Conservation (phyloP, 2,113 vertebrate genomes). For the Abramis brama region DNA sequence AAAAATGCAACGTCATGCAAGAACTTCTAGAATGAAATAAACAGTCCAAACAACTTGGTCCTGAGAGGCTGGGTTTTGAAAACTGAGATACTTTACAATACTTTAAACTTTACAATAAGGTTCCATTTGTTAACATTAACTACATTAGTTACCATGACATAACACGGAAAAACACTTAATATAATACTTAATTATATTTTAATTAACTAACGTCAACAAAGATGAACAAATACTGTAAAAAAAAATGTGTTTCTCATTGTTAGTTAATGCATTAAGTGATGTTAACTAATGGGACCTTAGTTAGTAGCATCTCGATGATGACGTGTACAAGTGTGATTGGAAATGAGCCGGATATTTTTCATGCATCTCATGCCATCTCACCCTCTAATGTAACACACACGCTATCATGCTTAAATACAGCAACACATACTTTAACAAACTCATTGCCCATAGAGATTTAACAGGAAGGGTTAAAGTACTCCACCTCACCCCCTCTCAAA, state of each 20-base stretch:
- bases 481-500: constrained; percentile 34
- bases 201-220: too few species aligned
- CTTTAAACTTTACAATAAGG: too few species aligned
- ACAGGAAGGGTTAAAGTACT: constrained; percentile 46
- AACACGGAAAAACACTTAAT: too few species aligned
- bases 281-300: too few species aligned
- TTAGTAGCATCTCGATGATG: not conserved
- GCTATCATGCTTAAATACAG: not conserved
- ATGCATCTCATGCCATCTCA: not conserved
- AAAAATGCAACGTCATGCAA: not conserved
- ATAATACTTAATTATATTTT: too few species aligned
- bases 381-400: not conserved
- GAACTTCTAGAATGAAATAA: not conserved
- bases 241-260: too few species aligned
- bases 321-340: not conserved
- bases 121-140: too few species aligned
- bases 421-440: not conserved
- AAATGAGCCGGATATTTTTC: not conserved
- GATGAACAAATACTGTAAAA: too few species aligned
- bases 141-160: too few species aligned
- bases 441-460: constrained; percentile 11
- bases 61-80: not conserved
- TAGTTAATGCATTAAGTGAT: too few species aligned
- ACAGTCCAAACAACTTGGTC: not conserved
- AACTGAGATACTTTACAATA: not conserved